phyloP scores from a whole-genome alignment of 2,797 vertebrate species.

The Brachymystax lenok region DNA sequence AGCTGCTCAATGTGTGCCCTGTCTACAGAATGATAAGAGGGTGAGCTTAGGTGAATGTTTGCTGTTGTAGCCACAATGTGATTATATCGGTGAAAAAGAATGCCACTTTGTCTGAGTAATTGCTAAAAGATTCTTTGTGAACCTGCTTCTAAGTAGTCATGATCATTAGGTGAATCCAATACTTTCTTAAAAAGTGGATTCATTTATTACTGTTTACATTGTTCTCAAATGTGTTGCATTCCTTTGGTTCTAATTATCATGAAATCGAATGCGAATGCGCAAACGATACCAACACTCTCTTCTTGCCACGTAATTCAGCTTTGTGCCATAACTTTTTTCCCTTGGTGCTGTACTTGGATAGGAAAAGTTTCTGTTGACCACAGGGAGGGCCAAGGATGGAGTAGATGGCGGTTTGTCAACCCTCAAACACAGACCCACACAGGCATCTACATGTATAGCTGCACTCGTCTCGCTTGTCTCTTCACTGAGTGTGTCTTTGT shows the following conservation, averaged over 20 bases:
- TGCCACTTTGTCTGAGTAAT: background rate
- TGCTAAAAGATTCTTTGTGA: background rate
- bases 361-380: background rate
- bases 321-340: background rate
- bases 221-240: background rate
- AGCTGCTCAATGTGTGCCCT: background rate
- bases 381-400: background rate
- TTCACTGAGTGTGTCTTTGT: background rate
- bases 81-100: background rate
- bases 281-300: background rate
- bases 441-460: background rate
- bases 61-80: background rate
- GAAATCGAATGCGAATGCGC: background rate
- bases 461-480: background rate
- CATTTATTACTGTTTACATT: background rate
- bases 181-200: background rate
- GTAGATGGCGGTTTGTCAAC: background rate
- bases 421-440: slow-evolving; percentile 10
- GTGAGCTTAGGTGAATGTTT: background rate
- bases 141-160: too few species aligned
- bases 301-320: background rate
- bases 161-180: too few species aligned
- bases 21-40: background rate
- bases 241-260: background rate
- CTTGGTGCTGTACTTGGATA: background rate